phyloP scores from a whole-genome alignment of 2,113 vertebrate genomes.

The Thymallus thymallus region DNA sequence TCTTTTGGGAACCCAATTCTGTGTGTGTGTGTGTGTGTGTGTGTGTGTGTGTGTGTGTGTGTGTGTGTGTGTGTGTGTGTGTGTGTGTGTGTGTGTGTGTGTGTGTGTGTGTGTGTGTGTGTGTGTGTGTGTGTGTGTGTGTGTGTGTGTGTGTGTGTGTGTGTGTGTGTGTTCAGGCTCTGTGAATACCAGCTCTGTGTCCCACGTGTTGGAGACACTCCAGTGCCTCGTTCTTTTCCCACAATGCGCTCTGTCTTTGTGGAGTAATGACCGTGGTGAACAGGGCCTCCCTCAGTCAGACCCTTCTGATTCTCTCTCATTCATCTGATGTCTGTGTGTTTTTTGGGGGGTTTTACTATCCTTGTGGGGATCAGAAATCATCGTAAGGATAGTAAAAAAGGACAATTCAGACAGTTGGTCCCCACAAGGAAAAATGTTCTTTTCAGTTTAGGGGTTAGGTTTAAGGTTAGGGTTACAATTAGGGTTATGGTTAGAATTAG shows the following conservation, averaged over 20 bases:
- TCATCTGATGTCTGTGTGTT: conserved; percentile 7
- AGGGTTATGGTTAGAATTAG: too few relatives aligned
- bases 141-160: neutral
- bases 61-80: neutral
- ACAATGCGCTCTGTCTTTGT: conserved; percentile 39
- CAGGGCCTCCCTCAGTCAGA: neutral
- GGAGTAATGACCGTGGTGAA: conserved; percentile 21
- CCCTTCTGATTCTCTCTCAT: neutral
- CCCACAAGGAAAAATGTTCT: too few relatives aligned
- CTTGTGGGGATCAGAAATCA: too few relatives aligned
- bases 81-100: neutral
- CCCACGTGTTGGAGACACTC: conserved; percentile 33
- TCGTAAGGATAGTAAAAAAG: too few relatives aligned
- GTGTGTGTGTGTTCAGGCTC: neutral
- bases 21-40: neutral
- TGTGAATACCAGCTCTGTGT: conserved; percentile 38
- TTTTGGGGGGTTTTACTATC: neutral
- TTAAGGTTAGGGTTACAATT: too few relatives aligned
- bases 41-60: neutral
- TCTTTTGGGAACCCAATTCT: neutral
- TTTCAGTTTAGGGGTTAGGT: too few relatives aligned
- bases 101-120: neutral
- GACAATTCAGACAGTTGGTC: too few relatives aligned
- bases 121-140: neutral
- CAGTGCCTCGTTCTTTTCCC: conserved; percentile 54